These are phyloP conservation scores for Brevimyrus niger DNA, from an alignment of 2,113 vertebrate species.

Conservation along the genomic window DNA sequence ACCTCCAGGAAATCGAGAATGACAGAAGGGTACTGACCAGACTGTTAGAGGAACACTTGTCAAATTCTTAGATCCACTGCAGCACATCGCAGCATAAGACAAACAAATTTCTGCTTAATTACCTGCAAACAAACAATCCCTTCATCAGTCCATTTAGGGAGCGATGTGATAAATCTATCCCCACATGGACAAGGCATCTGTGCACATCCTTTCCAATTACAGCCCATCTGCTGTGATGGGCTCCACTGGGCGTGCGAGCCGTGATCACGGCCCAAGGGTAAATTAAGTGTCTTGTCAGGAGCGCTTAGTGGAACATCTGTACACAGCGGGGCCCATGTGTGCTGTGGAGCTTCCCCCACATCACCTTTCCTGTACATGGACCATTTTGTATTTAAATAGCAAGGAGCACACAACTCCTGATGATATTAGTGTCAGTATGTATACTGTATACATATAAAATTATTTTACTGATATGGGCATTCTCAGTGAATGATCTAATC, in stretches of 20 bases:
- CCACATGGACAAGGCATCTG: conserved; percentile 72
- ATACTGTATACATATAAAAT: background rate
- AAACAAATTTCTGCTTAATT: conserved; percentile 94
- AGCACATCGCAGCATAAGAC: conserved; percentile 62
- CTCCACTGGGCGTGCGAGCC: conserved; percentile 39
- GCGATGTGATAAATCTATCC: conserved; percentile 74
- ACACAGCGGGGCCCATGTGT: conserved; percentile 36
- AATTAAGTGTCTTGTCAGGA: conserved; percentile 63
- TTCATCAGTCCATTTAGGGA: conserved; percentile 69
- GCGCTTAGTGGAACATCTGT: conserved; percentile 58
- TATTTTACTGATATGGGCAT: background rate
- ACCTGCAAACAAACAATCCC: conserved; percentile 78
- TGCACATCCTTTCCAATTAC: conserved; percentile 67
- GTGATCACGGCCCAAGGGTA: conserved; percentile 53
- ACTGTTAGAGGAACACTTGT: conserved; percentile 36
- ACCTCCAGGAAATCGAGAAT: background rate
- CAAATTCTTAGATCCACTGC: conserved; percentile 52
- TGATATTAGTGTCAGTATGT: background rate
- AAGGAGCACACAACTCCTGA: background rate
- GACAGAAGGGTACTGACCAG: background rate
- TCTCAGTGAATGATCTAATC: background rate
- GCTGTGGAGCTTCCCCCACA: conserved; percentile 20
- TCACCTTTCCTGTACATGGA: background rate
- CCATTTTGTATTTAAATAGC: background rate
- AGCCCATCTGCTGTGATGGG: conserved; percentile 74